Evolutionary conservation across 2,113 vertebrate genomes (phyloP).

Genomic region (Parotia lawesii): DNA sequence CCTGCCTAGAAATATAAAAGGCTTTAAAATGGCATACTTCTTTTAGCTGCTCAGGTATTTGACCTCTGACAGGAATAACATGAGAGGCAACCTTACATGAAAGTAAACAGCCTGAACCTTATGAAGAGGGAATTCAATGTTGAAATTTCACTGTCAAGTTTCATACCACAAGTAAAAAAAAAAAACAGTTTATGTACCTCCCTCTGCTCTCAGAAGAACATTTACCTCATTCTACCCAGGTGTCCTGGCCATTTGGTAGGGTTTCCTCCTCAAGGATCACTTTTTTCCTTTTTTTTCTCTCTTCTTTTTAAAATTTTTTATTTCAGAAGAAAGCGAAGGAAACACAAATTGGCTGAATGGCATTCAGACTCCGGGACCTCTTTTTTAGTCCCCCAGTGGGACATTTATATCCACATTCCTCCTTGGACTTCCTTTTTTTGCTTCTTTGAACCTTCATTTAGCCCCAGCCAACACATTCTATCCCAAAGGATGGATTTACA

Average conservation of each 20-base stretch:
- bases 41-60: background rate
- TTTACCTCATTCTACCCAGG: background rate
- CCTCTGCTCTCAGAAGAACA: background rate
- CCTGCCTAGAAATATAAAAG: background rate
- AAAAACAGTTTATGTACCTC: background rate
- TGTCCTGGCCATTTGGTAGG: background rate
- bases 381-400: background rate
- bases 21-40: background rate
- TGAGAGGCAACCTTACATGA: background rate
- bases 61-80: background rate
- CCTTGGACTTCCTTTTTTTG: background rate
- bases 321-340: background rate
- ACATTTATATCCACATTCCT: background rate
- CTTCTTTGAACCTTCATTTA: background rate
- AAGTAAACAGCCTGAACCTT: background rate
- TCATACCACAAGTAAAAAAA: background rate
- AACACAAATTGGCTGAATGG: background rate
- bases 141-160: background rate
- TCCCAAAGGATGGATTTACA: background rate
- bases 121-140: background rate
- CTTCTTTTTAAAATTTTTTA: background rate
- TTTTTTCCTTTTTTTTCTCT: no score
- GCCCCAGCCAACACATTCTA: background rate
- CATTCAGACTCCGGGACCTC: background rate
- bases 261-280: background rate